These are phyloP conservation scores for Dendrolimus pini DNA, from an alignment of 2,888 invertebrate genomes.

Conservation along the genomic window DNA sequence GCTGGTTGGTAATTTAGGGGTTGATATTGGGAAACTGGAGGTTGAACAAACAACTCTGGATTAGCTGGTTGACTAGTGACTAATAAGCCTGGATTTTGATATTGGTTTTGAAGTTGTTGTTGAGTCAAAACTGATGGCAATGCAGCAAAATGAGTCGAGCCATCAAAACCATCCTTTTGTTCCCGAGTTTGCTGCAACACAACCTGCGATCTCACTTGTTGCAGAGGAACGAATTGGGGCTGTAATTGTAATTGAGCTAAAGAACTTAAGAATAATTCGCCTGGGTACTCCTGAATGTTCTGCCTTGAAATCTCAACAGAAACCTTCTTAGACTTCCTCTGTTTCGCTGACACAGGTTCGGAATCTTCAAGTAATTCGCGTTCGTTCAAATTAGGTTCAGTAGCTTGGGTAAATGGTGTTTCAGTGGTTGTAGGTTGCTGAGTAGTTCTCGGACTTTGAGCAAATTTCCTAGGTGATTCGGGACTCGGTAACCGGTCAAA, in stretches of 20 bases:
- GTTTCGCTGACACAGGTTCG: slow-evolving; percentile 20
- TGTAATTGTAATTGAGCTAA: slow-evolving; percentile 53
- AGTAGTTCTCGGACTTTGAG: slow-evolving; percentile 23
- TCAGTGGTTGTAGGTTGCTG: slow-evolving; percentile 26
- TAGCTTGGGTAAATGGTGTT: slow-evolving; percentile 32
- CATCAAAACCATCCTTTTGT: slow-evolving; percentile 48
- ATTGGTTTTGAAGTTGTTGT: slow-evolving; percentile 33
- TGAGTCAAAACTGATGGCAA: slow-evolving; percentile 57
- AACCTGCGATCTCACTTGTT: slow-evolving; percentile 40
- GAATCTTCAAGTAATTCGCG: slow-evolving; percentile 38
- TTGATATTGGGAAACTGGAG: slow-evolving; percentile 22
- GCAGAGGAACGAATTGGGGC: slow-evolving; percentile 45
- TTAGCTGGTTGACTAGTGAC: slow-evolving; percentile 27
- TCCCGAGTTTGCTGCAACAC: slow-evolving; percentile 36
- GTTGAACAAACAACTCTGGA: slow-evolving; percentile 18
- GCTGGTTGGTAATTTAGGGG: slow-evolving; percentile 19
- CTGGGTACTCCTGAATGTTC: slow-evolving; percentile 57
- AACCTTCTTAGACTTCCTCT: slow-evolving; percentile 29
- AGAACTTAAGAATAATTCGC: slow-evolving; percentile 54
- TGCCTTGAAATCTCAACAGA: slow-evolving; percentile 60
- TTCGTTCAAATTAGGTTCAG: slow-evolving; percentile 44
- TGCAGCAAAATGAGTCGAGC: slow-evolving; percentile 54
- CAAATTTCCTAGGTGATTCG: slow-evolving; percentile 45
- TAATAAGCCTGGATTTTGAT: slow-evolving; percentile 34
- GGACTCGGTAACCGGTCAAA: slow-evolving; percentile 32